These are phyloP conservation scores for Pampusana beccarii DNA, from an alignment of 2,113 vertebrate species.

Conservation along the genomic window DNA sequence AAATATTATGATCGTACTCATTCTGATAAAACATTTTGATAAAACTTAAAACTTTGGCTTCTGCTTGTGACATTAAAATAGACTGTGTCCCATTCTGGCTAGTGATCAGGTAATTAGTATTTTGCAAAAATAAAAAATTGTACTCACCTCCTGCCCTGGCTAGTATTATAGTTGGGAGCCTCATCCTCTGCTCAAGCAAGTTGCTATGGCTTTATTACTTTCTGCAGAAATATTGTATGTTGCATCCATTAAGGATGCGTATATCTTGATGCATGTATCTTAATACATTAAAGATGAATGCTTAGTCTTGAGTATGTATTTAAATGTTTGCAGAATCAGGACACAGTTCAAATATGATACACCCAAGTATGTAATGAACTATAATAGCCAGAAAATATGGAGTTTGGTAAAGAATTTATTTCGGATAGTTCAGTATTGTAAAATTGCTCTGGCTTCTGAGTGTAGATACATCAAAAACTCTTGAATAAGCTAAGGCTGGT, in stretches of 20 bases:
- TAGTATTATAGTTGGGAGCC: rapidly evolving
- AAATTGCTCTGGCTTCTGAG: neutral
- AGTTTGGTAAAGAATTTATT: neutral
- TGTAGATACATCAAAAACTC: neutral
- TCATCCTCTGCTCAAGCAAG: neutral
- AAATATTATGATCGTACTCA: neutral
- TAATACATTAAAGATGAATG: neutral
- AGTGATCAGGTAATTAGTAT: neutral
- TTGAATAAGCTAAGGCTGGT: neutral
- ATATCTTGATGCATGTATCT: neutral
- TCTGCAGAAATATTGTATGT: neutral
- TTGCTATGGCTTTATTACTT: neutral
- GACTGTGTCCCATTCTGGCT: neutral
- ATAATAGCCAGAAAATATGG: neutral
- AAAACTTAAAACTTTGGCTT: neutral
- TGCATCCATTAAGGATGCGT: neutral
- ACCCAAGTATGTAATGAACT: neutral
- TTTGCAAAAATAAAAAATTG: neutral
- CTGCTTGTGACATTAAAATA: neutral
- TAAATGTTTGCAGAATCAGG: neutral
- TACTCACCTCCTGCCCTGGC: neutral
- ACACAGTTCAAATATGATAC: neutral
- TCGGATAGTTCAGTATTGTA: neutral
- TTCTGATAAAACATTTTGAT: neutral
- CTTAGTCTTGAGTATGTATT: neutral